Percentiles rank a stretch among this genome's conserved stretches.
Conservation (phyloP, 2,797 vertebrate species). For the Characodon lateralis region DNA sequence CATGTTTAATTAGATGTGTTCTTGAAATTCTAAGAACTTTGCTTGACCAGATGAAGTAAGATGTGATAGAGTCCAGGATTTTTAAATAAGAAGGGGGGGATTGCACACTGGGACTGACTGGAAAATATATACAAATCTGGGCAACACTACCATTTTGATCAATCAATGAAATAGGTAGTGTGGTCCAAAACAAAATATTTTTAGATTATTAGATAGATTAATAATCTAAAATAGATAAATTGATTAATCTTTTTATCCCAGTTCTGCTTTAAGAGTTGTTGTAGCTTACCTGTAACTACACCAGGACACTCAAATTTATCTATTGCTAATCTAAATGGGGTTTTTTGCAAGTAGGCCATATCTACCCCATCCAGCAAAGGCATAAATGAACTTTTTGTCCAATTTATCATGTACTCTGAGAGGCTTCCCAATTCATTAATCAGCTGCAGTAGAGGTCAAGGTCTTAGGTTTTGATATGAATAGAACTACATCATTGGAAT, state of each 20-base stretch:
- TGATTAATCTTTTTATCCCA: not conserved
- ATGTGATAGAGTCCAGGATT: too few relatives aligned
- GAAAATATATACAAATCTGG: not conserved
- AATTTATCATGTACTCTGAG: not conserved
- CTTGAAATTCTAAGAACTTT: too few relatives aligned
- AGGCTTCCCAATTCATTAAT: not conserved
- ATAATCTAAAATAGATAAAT: too few relatives aligned
- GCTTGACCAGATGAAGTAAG: not conserved
- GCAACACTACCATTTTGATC: not conserved
- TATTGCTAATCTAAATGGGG: not conserved
- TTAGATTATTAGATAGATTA: too few relatives aligned
- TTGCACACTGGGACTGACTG: not conserved
- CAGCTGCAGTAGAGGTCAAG: accelerated
- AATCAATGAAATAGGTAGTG: not conserved
- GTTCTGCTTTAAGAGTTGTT: not conserved
- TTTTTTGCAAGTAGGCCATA: not conserved
- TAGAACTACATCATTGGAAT: not conserved
- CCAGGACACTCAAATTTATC: not conserved
- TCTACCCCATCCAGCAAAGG: not conserved
- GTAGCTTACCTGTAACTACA: not conserved
- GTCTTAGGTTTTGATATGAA: not conserved
- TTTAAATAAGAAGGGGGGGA: not conserved
- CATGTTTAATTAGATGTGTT: too few relatives aligned
- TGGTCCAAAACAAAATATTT: not conserved
- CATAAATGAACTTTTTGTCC: not conserved